Evolutionary conservation across 2,888 invertebrate species (phyloP), one percentile per base, ranked within the genome.

Genomic region (Tetramorium bicarinatum): DNA sequence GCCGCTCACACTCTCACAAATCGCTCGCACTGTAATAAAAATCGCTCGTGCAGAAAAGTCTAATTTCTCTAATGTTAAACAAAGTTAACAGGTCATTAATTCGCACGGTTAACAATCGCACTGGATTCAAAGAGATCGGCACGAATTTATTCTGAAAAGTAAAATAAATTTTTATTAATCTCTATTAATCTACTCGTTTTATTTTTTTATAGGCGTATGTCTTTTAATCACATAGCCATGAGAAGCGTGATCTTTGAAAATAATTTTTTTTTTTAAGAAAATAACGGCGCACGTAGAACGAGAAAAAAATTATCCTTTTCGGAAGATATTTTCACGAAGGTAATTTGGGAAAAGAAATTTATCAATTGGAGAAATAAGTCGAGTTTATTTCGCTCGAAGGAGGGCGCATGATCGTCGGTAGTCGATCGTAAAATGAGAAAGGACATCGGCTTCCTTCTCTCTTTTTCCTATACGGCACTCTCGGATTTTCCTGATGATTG

Each of bases 1-100:
- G 90, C 86, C 80, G 76, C 83, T 81, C n/a, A 64, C 29, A 47
- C n/a, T 62, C 15, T 41, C 41, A 62, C n/a, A 62, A 44, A 64
- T 76, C 8, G 15, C 21, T 62, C 18, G 54, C 38, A 61, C 29
- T 44, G 9, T 61, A 49, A 41, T 59, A 61, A 34, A 80, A 74
- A 47, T 59, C 13, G 49, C 38, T 74, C 64, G 47, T 52, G 49
- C 54, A 11, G 11, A 49, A 61, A 67, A 74, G 1, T 49, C 11
- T 34, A 49, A 61, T 80, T 56, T 80, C 3, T n/a, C n/a, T 34
- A 34, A 72, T 29, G 18, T 80, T 52, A 47, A 54, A 59, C 34
- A 18, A 59, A 47, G 34, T 59, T 49, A 49, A 74, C 74, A 61
- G 9, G 11, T 18, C n/a, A 18, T 61, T 18, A 47, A 38, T 74